Conservation (phyloP, 2,888 invertebrate species). For the Oscheius sp. region DNA sequence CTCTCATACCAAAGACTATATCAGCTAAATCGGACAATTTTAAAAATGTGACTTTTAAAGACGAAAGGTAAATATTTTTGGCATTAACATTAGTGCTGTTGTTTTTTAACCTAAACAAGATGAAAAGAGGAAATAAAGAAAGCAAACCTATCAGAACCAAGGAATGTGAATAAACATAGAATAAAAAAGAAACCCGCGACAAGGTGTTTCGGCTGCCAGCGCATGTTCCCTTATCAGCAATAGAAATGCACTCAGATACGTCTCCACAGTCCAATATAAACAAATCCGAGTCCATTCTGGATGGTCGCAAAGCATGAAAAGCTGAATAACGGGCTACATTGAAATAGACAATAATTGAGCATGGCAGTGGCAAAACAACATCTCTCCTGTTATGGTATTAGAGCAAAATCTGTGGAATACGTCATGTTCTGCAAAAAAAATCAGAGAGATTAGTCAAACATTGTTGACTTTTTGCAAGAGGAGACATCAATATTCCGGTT, state of each 20-base stretch:
- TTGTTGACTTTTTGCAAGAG: too few species aligned
- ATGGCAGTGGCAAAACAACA: too few species aligned
- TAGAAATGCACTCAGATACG: slow-evolving; percentile 10
- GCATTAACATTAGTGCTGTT: neutral
- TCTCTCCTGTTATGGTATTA: too few species aligned
- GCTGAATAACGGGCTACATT: too few species aligned
- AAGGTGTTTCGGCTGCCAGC: slow-evolving; percentile 11
- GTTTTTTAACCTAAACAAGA: neutral
- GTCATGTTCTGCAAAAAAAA: too few species aligned
- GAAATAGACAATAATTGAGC: too few species aligned
- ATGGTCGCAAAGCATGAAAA: too few species aligned
- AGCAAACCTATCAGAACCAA: slow-evolving; percentile 13
- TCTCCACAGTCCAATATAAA: slow-evolving; percentile 21
- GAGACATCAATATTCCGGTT: too few species aligned
- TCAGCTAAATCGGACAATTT: neutral
- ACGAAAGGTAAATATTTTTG: neutral
- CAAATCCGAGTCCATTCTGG: neutral
- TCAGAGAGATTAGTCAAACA: too few species aligned
- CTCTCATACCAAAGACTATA: slow-evolving; percentile 12
- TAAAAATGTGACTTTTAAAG: neutral
- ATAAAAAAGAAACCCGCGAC: slow-evolving; percentile 1
- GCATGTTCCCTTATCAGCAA: slow-evolving; percentile 20
- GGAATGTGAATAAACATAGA: neutral
- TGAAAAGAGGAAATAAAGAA: neutral
- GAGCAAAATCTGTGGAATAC: too few species aligned